A percentile compares a stretch with the other conserved stretches of the same genome.
Evolutionary conservation across 2,113 vertebrate genomes (phyloP).

Genomic region (Murina feae): DNA sequence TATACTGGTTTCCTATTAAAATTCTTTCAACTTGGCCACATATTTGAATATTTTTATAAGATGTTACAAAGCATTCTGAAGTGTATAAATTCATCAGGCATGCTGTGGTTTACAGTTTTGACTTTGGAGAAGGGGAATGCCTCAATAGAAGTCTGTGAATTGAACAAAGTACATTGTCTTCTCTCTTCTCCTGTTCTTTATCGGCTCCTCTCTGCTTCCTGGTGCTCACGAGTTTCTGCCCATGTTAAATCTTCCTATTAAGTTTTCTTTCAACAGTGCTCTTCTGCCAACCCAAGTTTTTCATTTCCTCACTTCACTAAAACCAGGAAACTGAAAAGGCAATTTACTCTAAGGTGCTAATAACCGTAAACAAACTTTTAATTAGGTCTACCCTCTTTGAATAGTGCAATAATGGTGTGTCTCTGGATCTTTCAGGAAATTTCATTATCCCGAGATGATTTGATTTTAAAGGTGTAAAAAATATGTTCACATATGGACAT

Average conservation of each 20-base stretch:
- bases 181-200: background rate
- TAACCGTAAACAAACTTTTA: background rate
- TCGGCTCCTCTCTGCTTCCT: background rate
- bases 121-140: background rate
- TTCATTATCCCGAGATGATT: slow-evolving; percentile 14
- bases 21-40: background rate
- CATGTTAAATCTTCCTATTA: background rate
- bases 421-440: background rate
- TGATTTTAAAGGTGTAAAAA: background rate
- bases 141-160: background rate
- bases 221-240: background rate
- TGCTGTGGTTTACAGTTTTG: background rate
- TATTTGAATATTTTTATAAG: background rate
- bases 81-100: background rate
- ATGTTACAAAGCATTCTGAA: background rate
- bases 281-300: background rate
- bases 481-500: background rate
- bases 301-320: background rate
- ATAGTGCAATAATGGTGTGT: background rate
- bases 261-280: background rate
- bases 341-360: background rate
- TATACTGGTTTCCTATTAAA: background rate
- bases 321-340: slow-evolving; percentile 28
- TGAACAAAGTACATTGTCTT: background rate
- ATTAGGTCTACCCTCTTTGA: slow-evolving; percentile 1